Evolutionary conservation across 2,113 vertebrate species (phyloP).

Genomic region (Ailurus styani): DNA sequence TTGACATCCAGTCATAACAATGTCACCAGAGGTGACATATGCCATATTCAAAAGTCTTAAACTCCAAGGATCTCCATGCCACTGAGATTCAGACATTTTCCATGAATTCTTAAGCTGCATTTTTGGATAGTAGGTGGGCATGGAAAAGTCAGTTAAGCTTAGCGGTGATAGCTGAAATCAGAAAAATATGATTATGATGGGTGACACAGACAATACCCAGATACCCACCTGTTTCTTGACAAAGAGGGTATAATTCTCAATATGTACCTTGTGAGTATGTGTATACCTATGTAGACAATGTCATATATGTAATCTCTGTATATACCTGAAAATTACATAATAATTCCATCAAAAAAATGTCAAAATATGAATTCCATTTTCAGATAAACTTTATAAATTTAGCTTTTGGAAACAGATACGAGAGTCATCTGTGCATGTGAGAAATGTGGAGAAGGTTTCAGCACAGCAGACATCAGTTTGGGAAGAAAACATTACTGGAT

Average conservation of each 20-base stretch:
- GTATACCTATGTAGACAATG: background rate
- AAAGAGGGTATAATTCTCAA: background rate
- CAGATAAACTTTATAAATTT: slow-evolving; percentile 35
- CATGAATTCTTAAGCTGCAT: slow-evolving; percentile 34
- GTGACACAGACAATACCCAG: background rate
- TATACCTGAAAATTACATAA: background rate
- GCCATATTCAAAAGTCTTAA: slow-evolving; percentile 69
- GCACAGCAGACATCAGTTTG: slow-evolving; percentile 39
- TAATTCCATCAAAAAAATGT: background rate
- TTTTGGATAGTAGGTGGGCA: slow-evolving; percentile 32
- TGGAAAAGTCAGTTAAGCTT: slow-evolving; percentile 61
- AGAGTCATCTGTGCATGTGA: slow-evolving; percentile 45
- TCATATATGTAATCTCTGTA: background rate
- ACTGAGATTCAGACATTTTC: slow-evolving; percentile 32
- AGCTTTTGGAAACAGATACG: slow-evolving; percentile 25
- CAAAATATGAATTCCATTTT: slow-evolving; percentile 25
- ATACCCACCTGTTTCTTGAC: background rate
- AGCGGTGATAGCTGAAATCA: slow-evolving; percentile 43
- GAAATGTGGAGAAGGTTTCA: slow-evolving; percentile 63
- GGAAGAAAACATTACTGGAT: slow-evolving; percentile 38
- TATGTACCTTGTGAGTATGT: background rate
- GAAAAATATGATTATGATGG: background rate
- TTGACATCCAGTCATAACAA: slow-evolving; percentile 64
- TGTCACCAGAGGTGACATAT: slow-evolving; percentile 70
- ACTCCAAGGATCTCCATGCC: slow-evolving; percentile 51